Base-by-base conservation (phyloP, 2,888 invertebrate species). In the Leptogaster cylindrica region DNA sequence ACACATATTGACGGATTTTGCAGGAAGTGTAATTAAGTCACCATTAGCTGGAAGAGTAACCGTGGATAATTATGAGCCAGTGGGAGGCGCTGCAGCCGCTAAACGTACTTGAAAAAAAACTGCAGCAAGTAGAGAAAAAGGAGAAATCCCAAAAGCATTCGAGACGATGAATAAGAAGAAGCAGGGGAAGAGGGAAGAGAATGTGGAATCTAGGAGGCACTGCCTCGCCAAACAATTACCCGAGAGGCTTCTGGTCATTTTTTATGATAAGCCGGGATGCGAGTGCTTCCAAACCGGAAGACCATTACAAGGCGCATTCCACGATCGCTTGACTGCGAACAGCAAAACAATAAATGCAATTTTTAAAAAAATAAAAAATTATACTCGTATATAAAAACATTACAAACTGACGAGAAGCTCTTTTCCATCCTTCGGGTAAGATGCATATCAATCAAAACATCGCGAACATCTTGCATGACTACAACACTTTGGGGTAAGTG, bases 401-500 rank as follows among this genome's bases (percentile, higher is more conserved):
- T n/a, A 23, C 25, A 7, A 18, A 39, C 55, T 39, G 55, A 55
- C 39, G 55, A 55, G 14, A 20, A 23, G 12, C 20, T 8, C 55
- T 33, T 33, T 33, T 33, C 20, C 55, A 39, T 55, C 44, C 61
- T 61, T 18, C 25, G 28, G 61, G 16, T 8, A 27, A 44, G 61
- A 61, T 61, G 61, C 61, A 61, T 61, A 61, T 61, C 61, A 61
- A 61, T 61, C 44, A 28, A 44, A 61, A 44, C 44, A 61, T 16
- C 44, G 41, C 28, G 3, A 3, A 41, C 5, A 1, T 27, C 61
- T 39, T 25, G 27, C 28, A 41, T 27, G 18, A 44, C 6, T 31
- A 31, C 51, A 39, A 39, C 39, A 51, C 16, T 55, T 55, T 55
- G 39, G 33, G 33, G 18, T 31, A 52, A 20, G 33, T 7, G 2